These are phyloP conservation scores for Lasioglossum pauxillum DNA, from an alignment of 2,888 invertebrate species.

Conservation along the genomic window DNA sequence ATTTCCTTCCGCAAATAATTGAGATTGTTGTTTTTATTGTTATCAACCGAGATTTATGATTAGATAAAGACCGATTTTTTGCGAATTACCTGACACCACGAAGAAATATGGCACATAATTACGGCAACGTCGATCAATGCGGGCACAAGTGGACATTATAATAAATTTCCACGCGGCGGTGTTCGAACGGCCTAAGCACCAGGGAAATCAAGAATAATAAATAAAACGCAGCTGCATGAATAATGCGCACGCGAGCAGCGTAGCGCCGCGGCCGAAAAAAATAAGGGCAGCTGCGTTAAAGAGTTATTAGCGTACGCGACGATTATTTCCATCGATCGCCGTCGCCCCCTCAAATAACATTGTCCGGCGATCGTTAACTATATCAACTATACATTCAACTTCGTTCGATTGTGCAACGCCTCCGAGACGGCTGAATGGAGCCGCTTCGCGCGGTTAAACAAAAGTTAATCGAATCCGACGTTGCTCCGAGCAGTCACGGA, in stretches of 20 bases:
- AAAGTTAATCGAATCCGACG: constrained; percentile 7
- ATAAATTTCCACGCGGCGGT: neutral
- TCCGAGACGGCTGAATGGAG: neutral
- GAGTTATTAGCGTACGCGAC: constrained; percentile 35
- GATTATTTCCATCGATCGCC: constrained; percentile 40
- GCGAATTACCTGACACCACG: neutral
- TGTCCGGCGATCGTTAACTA: neutral
- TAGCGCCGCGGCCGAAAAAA: constrained; percentile 14
- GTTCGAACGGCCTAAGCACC: constrained; percentile 11
- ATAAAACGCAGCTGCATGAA: constrained; percentile 52
- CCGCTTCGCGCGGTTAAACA: neutral
- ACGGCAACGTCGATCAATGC: neutral
- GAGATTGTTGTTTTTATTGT: neutral
- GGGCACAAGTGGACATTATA: neutral
- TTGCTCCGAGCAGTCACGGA: neutral
- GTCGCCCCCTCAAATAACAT: neutral
- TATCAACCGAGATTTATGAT: neutral
- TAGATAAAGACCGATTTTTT: neutral
- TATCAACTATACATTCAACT: neutral
- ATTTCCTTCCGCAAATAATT: neutral
- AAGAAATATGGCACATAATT: neutral
- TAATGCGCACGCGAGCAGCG: constrained; percentile 26
- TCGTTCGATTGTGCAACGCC: neutral
- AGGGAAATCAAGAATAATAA: constrained; percentile 48
- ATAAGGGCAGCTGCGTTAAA: constrained; percentile 46